These are phyloP conservation scores for Acronicta alni DNA, from an alignment of 2,888 invertebrate genomes.

Conservation along the genomic window DNA sequence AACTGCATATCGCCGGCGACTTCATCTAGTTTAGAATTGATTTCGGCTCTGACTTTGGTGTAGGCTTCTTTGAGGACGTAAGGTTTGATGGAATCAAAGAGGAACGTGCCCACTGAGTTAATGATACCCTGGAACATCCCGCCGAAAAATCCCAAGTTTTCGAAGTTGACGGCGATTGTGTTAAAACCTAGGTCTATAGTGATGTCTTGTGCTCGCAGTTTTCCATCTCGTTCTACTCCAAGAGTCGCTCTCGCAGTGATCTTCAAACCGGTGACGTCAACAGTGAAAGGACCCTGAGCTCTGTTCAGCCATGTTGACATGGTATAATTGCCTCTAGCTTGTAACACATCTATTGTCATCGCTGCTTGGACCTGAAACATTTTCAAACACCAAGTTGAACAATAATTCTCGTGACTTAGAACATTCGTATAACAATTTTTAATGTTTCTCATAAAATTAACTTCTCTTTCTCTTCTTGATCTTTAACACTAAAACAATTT, in stretches of 20 bases:
- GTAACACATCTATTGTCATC: conserved; percentile 91
- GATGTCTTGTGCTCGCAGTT: conserved; percentile 93
- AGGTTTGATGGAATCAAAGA: conserved; percentile 96
- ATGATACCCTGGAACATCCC: conserved; percentile 92
- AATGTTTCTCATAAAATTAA: too few relatives aligned
- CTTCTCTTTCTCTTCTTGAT: too few relatives aligned
- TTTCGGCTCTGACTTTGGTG: conserved; percentile 91
- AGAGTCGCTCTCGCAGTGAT: conserved; percentile 92
- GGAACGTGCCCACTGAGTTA: conserved; percentile 94
- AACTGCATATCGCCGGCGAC: conserved; percentile 92
- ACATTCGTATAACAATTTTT: too few relatives aligned
- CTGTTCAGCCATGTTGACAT: conserved; percentile 92
- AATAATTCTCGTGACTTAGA: too few relatives aligned
- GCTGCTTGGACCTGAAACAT: conserved; percentile 91
- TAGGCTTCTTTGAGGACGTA: conserved; percentile 94
- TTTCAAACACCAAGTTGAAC: not conserved
- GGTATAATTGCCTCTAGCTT: conserved; percentile 93
- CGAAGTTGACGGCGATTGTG: conserved; percentile 94
- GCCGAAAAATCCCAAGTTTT: conserved; percentile 94
- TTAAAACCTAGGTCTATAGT: conserved; percentile 94
- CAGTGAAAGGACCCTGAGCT: conserved; percentile 93
- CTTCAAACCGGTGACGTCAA: conserved; percentile 92
- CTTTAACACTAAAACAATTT: too few relatives aligned
- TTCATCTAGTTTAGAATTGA: conserved; percentile 93
- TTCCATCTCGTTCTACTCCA: conserved; percentile 93